These are phyloP conservation scores for Channallabes apus DNA, from an alignment of 2,797 vertebrate genomes.

Conservation along the genomic window DNA sequence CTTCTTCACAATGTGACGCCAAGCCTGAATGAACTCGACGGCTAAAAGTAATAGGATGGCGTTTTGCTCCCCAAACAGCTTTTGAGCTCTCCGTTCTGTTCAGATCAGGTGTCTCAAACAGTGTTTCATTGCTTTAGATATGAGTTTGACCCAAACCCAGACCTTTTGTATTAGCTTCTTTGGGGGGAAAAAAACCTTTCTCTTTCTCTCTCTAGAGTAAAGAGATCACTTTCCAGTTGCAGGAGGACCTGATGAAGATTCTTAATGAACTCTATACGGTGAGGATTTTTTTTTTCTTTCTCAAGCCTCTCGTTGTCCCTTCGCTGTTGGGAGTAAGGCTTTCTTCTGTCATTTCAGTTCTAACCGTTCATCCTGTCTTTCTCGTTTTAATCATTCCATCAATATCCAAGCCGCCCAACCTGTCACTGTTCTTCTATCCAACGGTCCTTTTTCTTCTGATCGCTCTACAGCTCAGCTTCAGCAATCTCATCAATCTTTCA, in stretches of 20 bases:
- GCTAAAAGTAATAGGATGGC: constrained; percentile 21
- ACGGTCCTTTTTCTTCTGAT: neutral
- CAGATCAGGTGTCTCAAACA: constrained; percentile 8
- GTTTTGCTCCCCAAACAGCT: neutral
- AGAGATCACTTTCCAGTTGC: constrained; percentile 95
- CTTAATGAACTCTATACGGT: constrained; percentile 98
- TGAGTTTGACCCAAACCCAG: constrained; percentile 31
- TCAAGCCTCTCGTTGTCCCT: constrained; percentile 1
- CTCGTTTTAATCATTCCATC: constrained; percentile 47
- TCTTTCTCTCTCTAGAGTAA: constrained; percentile 82
- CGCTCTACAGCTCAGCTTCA: constrained; percentile 18
- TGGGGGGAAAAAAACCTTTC: neutral
- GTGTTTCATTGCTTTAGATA: constrained; percentile 33
- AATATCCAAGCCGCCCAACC: neutral
- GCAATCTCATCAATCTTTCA: constrained; percentile 37
- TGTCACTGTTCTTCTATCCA: constrained; percentile 2
- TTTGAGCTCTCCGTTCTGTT: constrained; percentile 19
- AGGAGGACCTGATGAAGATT: constrained; percentile 99
- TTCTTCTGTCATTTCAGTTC: neutral
- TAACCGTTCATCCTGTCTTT: constrained; percentile 15
- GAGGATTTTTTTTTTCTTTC: constrained; percentile 60
- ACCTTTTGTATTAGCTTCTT: constrained; percentile 25
- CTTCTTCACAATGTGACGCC: neutral
- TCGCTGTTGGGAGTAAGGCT: neutral
- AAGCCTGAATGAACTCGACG: constrained; percentile 5